A percentile compares a stretch with the other conserved stretches of the same genome.
Evolutionary conservation across 2,113 vertebrate species (phyloP).

Genomic region (Sarotherodon lohbergeri): DNA sequence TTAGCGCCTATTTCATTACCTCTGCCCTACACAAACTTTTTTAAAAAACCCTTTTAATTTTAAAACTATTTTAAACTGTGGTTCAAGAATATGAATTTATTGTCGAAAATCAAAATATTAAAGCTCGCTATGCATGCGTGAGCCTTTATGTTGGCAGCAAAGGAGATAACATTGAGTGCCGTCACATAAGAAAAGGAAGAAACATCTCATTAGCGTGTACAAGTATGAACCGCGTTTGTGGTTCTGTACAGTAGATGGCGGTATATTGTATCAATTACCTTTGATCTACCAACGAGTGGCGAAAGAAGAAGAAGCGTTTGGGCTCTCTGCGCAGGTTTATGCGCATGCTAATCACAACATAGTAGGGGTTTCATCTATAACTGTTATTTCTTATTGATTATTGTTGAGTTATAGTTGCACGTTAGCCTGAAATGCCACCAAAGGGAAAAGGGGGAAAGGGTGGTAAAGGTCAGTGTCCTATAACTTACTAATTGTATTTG

Average conservation of each 20-base stretch:
- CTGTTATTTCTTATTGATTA: not conserved
- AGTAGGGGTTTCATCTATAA: not conserved
- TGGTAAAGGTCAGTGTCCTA: conserved; percentile 63
- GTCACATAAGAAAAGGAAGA: not conserved
- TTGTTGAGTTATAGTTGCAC: not conserved
- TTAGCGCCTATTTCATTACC: not conserved
- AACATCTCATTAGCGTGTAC: not conserved
- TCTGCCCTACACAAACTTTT: not conserved
- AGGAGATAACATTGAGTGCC: not conserved
- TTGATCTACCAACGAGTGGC: accelerated
- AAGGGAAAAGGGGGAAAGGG: conserved; percentile 75
- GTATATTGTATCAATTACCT: not conserved
- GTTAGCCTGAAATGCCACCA: conserved; percentile 65
- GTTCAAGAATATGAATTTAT: not conserved
- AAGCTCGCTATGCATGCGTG: not conserved
- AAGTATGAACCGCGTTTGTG: not conserved
- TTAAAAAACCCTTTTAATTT: not conserved
- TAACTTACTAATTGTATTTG: not conserved
- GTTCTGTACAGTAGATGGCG: not conserved
- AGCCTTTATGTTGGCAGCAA: not conserved
- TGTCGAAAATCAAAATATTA: not conserved
- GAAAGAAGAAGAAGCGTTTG: not conserved
- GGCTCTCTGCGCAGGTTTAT: not conserved
- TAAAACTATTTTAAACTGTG: not conserved
- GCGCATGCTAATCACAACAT: conserved; percentile 15